Evolutionary conservation across 2,113 vertebrate genomes (phyloP).

Genomic region (Myotis brandtii): DNA sequence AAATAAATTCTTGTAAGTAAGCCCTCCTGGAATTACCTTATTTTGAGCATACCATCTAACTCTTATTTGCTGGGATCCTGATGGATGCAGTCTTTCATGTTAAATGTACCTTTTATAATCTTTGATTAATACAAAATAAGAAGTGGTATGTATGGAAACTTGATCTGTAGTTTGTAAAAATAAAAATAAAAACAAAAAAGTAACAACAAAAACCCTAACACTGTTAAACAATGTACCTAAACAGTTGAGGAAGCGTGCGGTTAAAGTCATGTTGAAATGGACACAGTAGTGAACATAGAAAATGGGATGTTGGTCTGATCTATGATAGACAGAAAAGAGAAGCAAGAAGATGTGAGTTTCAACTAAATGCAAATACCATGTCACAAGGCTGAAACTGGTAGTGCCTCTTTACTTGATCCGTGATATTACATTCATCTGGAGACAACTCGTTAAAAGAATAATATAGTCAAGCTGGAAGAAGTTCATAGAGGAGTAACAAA

Average conservation of each 20-base stretch:
- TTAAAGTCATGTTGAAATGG: neutral
- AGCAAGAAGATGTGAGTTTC: conserved; percentile 34
- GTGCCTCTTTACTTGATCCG: neutral
- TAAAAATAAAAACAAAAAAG: neutral
- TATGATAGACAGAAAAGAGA: neutral
- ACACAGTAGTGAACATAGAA: neutral
- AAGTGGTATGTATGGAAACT: neutral
- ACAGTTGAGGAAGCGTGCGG: neutral
- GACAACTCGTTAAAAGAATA: conserved; percentile 59
- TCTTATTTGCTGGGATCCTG: neutral
- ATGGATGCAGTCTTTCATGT: neutral
- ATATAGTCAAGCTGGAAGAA: neutral
- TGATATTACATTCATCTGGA: conserved; percentile 13
- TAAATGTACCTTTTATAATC: neutral
- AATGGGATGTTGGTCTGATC: neutral
- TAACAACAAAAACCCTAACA: neutral
- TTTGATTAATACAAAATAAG: neutral
- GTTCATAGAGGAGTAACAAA: conserved; percentile 5
- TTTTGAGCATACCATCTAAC: neutral
- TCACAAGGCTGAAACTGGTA: neutral
- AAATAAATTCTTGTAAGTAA: conserved; percentile 55
- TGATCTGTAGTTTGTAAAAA: neutral
- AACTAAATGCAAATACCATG: conserved; percentile 7
- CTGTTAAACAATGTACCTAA: neutral
- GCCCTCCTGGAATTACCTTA: neutral